phyloP scores from a whole-genome alignment of 2,113 vertebrate genomes.

The Erythrolamprus reginae region DNA sequence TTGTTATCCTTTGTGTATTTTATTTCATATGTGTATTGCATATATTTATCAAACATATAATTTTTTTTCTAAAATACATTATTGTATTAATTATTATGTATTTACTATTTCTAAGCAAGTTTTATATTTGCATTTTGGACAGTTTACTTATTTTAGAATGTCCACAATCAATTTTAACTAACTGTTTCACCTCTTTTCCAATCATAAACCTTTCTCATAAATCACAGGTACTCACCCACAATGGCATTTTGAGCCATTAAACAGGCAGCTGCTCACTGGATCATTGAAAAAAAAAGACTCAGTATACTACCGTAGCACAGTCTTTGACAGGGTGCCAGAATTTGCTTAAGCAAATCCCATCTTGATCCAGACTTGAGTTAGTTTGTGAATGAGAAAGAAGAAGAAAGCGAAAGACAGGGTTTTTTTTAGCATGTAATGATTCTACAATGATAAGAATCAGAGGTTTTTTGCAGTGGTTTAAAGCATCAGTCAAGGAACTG shows the following conservation, averaged over 20 bases:
- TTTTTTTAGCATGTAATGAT: not conserved
- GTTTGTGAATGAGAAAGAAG: not conserved
- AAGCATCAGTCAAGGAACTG: not conserved
- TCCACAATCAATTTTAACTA: not conserved
- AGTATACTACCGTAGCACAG: not conserved
- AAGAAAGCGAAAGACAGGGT: not conserved
- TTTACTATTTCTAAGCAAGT: not conserved
- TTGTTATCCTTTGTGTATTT: not conserved
- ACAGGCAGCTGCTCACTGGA: not conserved
- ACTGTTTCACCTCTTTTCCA: not conserved
- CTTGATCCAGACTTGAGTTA: not conserved
- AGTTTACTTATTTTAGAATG: not conserved
- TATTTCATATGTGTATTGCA: not conserved
- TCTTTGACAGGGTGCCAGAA: not conserved
- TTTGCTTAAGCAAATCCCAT: not conserved
- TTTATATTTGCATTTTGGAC: not conserved
- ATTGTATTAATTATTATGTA: not conserved
- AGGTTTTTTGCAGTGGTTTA: not conserved
- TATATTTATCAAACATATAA: not conserved
- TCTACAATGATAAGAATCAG: not conserved
- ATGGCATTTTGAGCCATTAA: not conserved
- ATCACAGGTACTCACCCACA: not conserved
- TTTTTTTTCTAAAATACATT: not conserved
- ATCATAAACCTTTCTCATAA: not conserved
- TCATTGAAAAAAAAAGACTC: not conserved